These are phyloP conservation scores for Tiaroga cobitis DNA, from an alignment of 2,797 vertebrate genomes.

Conservation along the genomic window DNA sequence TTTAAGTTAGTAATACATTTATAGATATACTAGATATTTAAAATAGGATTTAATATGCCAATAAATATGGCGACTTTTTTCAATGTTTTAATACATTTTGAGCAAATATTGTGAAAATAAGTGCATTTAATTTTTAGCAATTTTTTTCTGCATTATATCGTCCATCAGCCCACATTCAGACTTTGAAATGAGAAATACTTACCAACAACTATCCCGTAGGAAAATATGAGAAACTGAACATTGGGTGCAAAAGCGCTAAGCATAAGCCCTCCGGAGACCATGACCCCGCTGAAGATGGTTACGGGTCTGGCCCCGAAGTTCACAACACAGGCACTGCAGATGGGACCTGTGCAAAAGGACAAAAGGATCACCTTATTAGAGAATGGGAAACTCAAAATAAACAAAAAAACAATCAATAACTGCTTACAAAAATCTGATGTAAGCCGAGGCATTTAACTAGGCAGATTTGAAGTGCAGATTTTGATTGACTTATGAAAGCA, in stretches of 20 bases:
- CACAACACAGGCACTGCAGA: constrained; percentile 85
- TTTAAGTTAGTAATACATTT: neutral
- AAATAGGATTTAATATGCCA: neutral
- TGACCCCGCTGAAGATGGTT: constrained; percentile 87
- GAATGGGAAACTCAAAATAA: neutral
- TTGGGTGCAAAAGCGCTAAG: constrained; percentile 87
- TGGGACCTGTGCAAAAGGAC: constrained; percentile 76
- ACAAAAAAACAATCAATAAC: neutral
- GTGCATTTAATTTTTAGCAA: neutral
- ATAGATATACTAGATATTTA: neutral
- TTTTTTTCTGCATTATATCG: neutral
- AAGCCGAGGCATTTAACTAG: neutral
- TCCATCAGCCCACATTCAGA: neutral
- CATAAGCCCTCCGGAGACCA: constrained; percentile 87
- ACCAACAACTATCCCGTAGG: constrained; percentile 88
- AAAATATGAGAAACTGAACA: constrained; percentile 86
- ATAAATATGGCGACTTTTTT: neutral
- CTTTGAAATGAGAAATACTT: constrained; percentile 56
- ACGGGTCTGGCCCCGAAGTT: constrained; percentile 86
- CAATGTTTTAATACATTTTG: neutral
- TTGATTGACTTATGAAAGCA: neutral
- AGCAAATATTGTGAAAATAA: neutral
- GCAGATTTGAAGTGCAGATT: neutral
- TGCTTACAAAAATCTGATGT: neutral
- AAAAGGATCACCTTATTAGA: constrained; percentile 8